Evolutionary conservation across 2,888 invertebrate genomes (phyloP).

Genomic region (Drosophila eohydei): DNA sequence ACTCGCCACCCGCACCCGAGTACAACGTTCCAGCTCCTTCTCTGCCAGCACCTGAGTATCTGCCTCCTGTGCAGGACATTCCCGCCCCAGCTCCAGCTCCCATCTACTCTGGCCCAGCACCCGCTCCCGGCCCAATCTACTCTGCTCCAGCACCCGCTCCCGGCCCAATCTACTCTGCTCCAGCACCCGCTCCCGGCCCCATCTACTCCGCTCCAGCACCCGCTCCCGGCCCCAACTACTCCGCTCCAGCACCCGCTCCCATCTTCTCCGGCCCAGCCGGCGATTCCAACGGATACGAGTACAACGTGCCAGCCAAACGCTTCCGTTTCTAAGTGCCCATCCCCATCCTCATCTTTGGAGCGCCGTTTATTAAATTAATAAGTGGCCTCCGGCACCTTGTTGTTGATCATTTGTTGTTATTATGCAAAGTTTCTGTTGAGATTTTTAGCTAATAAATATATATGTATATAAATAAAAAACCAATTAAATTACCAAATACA

Average conservation of each 20-base stretch:
- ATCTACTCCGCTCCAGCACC: slow-evolving; percentile 18
- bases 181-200: slow-evolving; percentile 22
- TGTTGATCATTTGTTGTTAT: slow-evolving; percentile 78
- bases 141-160: slow-evolving; percentile 35
- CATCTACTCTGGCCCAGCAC: slow-evolving; percentile 42
- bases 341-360: slow-evolving; percentile 32
- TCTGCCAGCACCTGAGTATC: slow-evolving; percentile 49
- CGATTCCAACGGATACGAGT: slow-evolving; percentile 61
- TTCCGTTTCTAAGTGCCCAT: slow-evolving; percentile 70
- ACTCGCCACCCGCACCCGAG: slow-evolving; percentile 36
- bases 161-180: slow-evolving; percentile 38
- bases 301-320: slow-evolving; percentile 71
- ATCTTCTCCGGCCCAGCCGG: slow-evolving; percentile 19
- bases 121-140: slow-evolving; percentile 42
- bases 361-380: slow-evolving; percentile 72
- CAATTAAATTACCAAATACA: slow-evolving; percentile 41
- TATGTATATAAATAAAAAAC: slow-evolving; percentile 25
- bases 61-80: slow-evolving; percentile 46
- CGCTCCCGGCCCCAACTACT: slow-evolving; percentile 26
- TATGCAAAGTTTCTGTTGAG: slow-evolving; percentile 75
- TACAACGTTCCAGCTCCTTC: slow-evolving; percentile 42
- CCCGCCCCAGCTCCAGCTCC: slow-evolving; percentile 48
- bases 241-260: slow-evolving; percentile 12
- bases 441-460: slow-evolving; percentile 70
- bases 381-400: slow-evolving; percentile 51